A percentile compares a stretch with the other conserved stretches of the same genome.
These are phyloP conservation scores for Pachydiplax longipennis DNA, from an alignment of 2,888 invertebrate genomes.

Conservation along the genomic window DNA sequence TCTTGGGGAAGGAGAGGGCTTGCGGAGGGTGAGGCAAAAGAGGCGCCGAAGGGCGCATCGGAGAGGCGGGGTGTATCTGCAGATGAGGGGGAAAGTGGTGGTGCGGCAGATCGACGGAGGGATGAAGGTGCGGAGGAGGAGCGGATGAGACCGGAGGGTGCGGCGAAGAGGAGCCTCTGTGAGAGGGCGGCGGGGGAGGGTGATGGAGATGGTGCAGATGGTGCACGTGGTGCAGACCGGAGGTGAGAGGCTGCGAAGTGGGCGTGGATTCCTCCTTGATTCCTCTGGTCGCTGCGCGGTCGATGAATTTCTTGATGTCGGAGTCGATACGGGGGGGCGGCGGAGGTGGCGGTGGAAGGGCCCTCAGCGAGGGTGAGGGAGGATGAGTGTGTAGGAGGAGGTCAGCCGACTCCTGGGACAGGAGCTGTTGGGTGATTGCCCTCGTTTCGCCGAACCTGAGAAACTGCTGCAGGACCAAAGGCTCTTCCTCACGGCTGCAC, in stretches of 20 bases:
- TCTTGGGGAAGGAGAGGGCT: slow-evolving; percentile 1
- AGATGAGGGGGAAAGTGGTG: neutral
- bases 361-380: slow-evolving; percentile 45
- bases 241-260: neutral
- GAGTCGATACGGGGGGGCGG: slow-evolving; percentile 59
- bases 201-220: slow-evolving; percentile 39
- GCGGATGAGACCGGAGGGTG: slow-evolving; percentile 54
- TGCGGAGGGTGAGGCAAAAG: slow-evolving; percentile 65
- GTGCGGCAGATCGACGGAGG: slow-evolving; percentile 47
- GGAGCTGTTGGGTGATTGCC: slow-evolving; percentile 75
- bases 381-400: slow-evolving; percentile 46
- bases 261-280: neutral
- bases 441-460: slow-evolving; percentile 89
- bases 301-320: slow-evolving; percentile 66
- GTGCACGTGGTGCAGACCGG: neutral
- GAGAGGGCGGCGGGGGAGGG: slow-evolving; percentile 26
- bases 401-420: slow-evolving; percentile 55
- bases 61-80: neutral
- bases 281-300: slow-evolving; percentile 57
- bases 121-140: neutral
- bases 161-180: slow-evolving; percentile 65
- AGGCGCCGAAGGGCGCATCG: slow-evolving; percentile 52
- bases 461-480: slow-evolving; percentile 90
- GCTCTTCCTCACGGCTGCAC: slow-evolving; percentile 87
- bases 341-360: slow-evolving; percentile 60